Percentiles rank a stretch among this genome's conserved stretches.
Conservation (phyloP, 2,113 vertebrate species). For the Galbula dea region DNA sequence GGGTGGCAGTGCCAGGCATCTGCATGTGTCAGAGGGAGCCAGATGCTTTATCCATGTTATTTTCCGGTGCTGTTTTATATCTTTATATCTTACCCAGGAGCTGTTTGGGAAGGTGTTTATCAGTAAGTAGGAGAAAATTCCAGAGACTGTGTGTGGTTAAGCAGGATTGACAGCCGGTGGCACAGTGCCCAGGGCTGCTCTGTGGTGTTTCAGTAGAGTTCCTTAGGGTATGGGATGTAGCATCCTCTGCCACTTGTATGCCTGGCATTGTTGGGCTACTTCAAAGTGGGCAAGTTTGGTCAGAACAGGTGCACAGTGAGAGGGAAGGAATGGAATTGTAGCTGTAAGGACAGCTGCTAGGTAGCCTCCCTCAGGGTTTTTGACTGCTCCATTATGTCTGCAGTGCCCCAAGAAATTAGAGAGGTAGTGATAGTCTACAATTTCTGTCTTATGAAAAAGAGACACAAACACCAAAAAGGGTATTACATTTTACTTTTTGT, state of each 20-base stretch:
- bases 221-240: fast-evolving
- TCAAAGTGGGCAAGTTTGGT: not conserved
- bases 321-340: not conserved
- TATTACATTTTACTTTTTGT: not conserved
- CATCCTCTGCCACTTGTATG: not conserved
- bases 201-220: not conserved
- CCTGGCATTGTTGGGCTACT: not conserved
- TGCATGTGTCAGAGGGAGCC: not conserved
- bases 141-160: not conserved
- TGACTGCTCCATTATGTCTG: not conserved
- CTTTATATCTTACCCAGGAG: not conserved
- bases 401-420: not conserved
- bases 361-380: not conserved
- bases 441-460: not conserved
- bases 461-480: not conserved
- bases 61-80: not conserved
- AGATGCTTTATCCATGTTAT: not conserved
- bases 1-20: not conserved
- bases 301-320: not conserved
- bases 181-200: not conserved
- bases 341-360: not conserved
- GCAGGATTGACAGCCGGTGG: not conserved
- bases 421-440: not conserved
- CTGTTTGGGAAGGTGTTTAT: not conserved
- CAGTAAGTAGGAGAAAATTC: not conserved